phyloP scores from a whole-genome alignment of 2,113 vertebrate species.

The Hippocampus zosterae region DNA sequence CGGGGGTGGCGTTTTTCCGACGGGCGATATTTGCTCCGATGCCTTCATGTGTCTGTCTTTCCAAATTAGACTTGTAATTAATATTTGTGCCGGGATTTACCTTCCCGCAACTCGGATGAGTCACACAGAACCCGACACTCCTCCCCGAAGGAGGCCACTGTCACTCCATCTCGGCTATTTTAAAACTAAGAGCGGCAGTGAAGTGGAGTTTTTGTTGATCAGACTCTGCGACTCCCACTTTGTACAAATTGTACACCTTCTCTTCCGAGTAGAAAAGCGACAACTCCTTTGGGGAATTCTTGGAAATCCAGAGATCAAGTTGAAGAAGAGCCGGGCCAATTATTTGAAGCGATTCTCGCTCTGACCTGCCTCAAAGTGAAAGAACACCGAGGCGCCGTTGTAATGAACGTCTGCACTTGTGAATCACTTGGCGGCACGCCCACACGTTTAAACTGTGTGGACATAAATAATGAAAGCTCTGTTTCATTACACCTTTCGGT shows the following conservation, averaged over 20 bases:
- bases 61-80: constrained; percentile 3
- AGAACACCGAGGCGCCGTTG: neutral
- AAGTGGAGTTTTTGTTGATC: neutral
- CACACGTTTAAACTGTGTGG: neutral
- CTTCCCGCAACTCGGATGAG: constrained; percentile 18
- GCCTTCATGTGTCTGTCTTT: neutral
- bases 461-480: neutral
- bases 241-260: neutral
- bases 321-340: neutral
- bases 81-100: constrained; percentile 23
- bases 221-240: neutral
- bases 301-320: neutral
- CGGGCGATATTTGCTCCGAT: neutral
- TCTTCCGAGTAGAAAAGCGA: neutral
- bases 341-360: neutral
- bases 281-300: neutral
- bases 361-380: neutral
- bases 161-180: constrained; percentile 42
- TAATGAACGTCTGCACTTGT: neutral
- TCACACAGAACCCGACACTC: constrained; percentile 44
- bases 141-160: constrained; percentile 15
- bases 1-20: neutral
- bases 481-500: neutral
- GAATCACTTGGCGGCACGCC: neutral
- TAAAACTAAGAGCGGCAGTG: constrained; percentile 28